phyloP scores from a whole-genome alignment of 2,888 invertebrate genomes.

The Chymomyza fuscimana region DNA sequence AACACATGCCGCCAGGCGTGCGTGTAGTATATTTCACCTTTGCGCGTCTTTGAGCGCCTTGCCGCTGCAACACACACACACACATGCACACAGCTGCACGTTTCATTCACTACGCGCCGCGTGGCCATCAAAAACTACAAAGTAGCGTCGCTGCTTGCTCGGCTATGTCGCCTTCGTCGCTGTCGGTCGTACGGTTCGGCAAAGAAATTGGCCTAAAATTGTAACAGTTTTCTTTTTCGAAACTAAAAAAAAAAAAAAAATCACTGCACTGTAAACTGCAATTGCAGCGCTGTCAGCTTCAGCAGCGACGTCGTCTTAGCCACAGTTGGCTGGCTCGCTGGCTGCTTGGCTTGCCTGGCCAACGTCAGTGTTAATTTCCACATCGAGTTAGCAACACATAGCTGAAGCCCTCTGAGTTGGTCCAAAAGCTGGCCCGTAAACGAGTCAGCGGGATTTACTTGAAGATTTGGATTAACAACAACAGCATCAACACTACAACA shows the following conservation, averaged over 20 bases:
- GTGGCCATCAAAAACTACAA: constrained; percentile 62
- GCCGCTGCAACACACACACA: constrained; percentile 26
- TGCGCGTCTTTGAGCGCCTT: constrained; percentile 59
- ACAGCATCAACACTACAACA: constrained; percentile 11
- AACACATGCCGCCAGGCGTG: constrained; percentile 22
- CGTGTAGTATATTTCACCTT: constrained; percentile 75
- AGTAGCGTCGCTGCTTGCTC: neutral
- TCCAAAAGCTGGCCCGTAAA: neutral
- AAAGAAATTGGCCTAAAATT: constrained; percentile 71
- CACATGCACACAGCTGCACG: constrained; percentile 46
- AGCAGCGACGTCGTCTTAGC: constrained; percentile 28
- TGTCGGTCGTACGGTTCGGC: constrained; percentile 37
- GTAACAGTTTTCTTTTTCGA: constrained; percentile 65
- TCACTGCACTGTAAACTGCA: constrained; percentile 21
- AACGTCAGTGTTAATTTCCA: constrained; percentile 80
- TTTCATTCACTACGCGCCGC: constrained; percentile 61
- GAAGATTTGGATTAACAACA: neutral
- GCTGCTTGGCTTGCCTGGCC: constrained; percentile 58
- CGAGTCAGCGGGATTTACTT: neutral
- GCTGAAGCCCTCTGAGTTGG: constrained; percentile 18
- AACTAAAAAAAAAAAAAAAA: constrained; percentile 10
- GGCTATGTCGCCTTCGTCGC: constrained; percentile 7
- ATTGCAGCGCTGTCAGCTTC: constrained; percentile 37
- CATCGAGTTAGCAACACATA: constrained; percentile 78
- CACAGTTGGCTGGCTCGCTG: constrained; percentile 12